Conservation (phyloP, 2,113 vertebrate genomes). For the Malaclemys terrapin region DNA sequence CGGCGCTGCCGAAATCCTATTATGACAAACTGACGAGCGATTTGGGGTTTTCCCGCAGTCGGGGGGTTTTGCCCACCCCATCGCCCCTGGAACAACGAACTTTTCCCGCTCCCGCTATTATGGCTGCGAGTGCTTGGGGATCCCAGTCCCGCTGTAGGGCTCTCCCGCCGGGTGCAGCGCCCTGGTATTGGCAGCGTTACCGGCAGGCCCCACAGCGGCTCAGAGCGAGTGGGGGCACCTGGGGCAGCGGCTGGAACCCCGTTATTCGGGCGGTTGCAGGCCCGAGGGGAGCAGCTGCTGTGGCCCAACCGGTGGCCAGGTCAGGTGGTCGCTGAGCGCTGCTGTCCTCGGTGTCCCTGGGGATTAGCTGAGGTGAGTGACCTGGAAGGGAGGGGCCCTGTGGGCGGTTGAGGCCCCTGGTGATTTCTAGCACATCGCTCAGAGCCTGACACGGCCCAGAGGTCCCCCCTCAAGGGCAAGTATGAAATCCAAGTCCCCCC, state of each 20-base stretch:
- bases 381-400: background rate
- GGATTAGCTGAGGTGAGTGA: background rate
- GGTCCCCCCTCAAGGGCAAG: background rate
- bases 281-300: background rate
- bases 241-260: background rate
- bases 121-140: no score
- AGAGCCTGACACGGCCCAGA: background rate
- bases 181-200: background rate
- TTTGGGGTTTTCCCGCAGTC: no score
- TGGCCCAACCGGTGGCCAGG: background rate
- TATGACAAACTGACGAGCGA: no score
- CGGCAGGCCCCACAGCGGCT: background rate
- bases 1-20: no score
- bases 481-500: background rate
- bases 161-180: no score
- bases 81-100: no score
- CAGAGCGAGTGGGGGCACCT: no score
- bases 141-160: no score
- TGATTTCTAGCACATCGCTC: background rate
- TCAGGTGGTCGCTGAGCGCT: background rate
- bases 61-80: no score
- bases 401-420: background rate
- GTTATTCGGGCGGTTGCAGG: background rate
- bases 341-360: background rate
- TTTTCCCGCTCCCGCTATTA: no score